Percentiles rank a stretch among this genome's conserved stretches.
These are phyloP conservation scores for Leistus spinibarbis DNA, from an alignment of 2,888 invertebrate species.

Conservation along the genomic window DNA sequence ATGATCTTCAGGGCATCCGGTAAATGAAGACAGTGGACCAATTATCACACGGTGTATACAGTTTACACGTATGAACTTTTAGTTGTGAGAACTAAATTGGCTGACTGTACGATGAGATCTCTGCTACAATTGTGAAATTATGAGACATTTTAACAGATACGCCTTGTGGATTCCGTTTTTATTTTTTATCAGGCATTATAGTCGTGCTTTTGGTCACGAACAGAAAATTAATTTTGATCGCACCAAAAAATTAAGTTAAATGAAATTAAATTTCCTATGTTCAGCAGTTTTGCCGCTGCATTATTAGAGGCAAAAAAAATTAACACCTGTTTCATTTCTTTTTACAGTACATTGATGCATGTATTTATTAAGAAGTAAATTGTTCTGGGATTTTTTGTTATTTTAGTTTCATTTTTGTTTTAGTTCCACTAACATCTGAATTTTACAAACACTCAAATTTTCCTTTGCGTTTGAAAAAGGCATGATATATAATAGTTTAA, in stretches of 20 bases:
- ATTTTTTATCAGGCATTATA: background rate
- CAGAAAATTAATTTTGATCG: background rate
- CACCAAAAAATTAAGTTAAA: background rate
- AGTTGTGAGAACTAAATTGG: slow-evolving; percentile 11
- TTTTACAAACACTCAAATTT: too few relatives aligned
- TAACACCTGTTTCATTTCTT: background rate
- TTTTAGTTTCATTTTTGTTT: too few relatives aligned
- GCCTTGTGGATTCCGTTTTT: background rate
- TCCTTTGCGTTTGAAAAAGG: too few relatives aligned
- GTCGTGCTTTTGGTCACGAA: background rate
- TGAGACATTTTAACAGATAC: slow-evolving; percentile 27
- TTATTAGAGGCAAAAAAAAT: too few relatives aligned
- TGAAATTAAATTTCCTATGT: background rate
- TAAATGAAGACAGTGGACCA: slow-evolving; percentile 17
- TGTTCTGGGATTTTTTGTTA: too few relatives aligned
- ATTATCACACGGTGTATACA: background rate
- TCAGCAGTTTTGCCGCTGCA: background rate
- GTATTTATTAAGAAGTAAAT: background rate
- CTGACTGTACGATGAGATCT: slow-evolving; percentile 18
- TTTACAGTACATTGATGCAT: background rate
- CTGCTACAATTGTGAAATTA: slow-evolving; percentile 24
- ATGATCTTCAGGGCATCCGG: slow-evolving; percentile 36
- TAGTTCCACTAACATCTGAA: too few relatives aligned
- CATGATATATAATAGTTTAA: too few relatives aligned
- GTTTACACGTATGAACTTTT: background rate